phyloP scores from a whole-genome alignment of 2,113 vertebrate species.

The Excalfactoria chinensis region DNA sequence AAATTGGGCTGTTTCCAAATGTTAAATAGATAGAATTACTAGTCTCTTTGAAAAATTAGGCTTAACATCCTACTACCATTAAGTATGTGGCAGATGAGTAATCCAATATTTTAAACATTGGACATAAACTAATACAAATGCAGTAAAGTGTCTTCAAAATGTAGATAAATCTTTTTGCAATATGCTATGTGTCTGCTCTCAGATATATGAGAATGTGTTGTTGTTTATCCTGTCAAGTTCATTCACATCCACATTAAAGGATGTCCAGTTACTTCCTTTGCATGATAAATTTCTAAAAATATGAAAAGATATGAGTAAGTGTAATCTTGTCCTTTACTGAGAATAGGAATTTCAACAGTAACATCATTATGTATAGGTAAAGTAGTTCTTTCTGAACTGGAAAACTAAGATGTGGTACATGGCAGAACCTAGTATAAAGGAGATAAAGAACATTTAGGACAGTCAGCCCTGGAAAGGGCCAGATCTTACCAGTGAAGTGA shows the following conservation, averaged over 20 bases:
- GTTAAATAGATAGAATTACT: slow-evolving; percentile 42
- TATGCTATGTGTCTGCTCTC: slow-evolving; percentile 7
- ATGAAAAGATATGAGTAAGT: background rate
- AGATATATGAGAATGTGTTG: background rate
- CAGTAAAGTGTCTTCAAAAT: slow-evolving; percentile 31
- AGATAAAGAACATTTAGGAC: background rate
- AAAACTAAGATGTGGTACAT: background rate
- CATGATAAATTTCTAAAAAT: slow-evolving; percentile 25
- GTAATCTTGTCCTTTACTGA: background rate
- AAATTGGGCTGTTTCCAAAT: slow-evolving; percentile 36
- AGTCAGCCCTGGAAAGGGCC: background rate
- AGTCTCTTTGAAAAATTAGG: slow-evolving; percentile 52
- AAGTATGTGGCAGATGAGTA: slow-evolving; percentile 35
- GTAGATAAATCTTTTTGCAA: slow-evolving; percentile 51
- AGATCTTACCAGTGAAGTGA: background rate
- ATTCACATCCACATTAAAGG: background rate
- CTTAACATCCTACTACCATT: slow-evolving; percentile 49
- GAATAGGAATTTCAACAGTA: background rate
- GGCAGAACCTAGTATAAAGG: background rate
- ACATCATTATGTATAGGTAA: background rate
- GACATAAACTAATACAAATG: slow-evolving; percentile 58
- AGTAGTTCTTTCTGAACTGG: background rate
- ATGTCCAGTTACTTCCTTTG: slow-evolving; percentile 14
- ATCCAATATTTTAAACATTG: slow-evolving; percentile 37
- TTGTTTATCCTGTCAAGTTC: slow-evolving; percentile 44